A percentile compares a stretch with the other conserved stretches of the same genome.
Conservation (phyloP, 1,140 invertebrate genomes). For the Lordiphosa clarofinis region DNA sequence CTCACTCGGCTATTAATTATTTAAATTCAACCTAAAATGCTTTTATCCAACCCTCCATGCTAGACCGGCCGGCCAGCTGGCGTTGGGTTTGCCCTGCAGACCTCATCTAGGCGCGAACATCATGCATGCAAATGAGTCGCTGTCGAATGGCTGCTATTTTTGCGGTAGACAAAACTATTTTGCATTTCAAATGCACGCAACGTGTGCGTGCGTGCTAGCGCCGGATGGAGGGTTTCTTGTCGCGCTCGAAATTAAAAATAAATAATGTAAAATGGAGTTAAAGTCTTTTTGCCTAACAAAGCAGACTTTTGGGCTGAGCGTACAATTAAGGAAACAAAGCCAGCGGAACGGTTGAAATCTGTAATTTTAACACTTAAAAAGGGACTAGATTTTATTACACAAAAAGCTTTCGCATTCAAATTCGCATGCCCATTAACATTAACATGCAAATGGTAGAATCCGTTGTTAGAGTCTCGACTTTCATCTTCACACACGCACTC, state of each 20-base stretch:
- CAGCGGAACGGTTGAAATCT: conserved; percentile 48
- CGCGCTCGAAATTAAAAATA: conserved; percentile 55
- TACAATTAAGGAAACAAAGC: conserved; percentile 48
- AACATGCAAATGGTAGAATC: conserved; percentile 40
- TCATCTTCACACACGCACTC: conserved; percentile 28
- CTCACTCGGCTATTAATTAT: conserved; percentile 52
- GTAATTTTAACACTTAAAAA: conserved; percentile 56
- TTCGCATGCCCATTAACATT: conserved; percentile 59
- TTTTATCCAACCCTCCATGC: conserved; percentile 35
- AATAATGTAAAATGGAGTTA: conserved; percentile 51
- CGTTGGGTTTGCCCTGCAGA: conserved; percentile 21
- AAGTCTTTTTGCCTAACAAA: conserved; percentile 44
- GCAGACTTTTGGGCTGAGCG: conserved; percentile 17
- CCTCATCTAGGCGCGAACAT: conserved; percentile 54
- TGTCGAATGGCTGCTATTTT: conserved; percentile 55
- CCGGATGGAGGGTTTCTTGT: neutral
- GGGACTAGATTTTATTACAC: conserved; percentile 60
- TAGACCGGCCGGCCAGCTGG: conserved; percentile 13
- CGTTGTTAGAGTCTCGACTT: conserved; percentile 24
- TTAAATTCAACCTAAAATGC: conserved; percentile 46
- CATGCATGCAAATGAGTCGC: conserved; percentile 63
- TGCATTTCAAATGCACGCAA: conserved; percentile 69
- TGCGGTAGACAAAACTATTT: conserved; percentile 56
- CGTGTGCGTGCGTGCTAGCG: conserved; percentile 19
- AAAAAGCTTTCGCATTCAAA: conserved; percentile 48